Evolutionary conservation across 2,797 vertebrate species (phyloP).

Genomic region (Tamandua tetradactyla): DNA sequence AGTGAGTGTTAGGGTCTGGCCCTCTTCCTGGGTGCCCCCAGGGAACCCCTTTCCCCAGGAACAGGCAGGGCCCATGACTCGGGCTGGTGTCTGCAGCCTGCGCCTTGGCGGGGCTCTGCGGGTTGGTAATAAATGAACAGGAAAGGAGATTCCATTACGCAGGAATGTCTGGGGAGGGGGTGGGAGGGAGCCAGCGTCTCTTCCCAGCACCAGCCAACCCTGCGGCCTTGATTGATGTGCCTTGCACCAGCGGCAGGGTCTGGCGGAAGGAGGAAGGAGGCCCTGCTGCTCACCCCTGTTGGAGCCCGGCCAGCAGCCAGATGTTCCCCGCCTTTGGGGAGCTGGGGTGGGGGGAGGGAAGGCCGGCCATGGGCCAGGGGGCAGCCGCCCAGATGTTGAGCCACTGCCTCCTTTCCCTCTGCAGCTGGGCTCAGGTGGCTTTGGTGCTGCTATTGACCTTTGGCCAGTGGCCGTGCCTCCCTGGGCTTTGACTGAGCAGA

Average conservation of each 20-base stretch:
- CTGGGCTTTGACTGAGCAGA: not conserved
- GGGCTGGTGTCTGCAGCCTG: slow-evolving; percentile 34
- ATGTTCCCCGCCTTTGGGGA: slow-evolving; percentile 70
- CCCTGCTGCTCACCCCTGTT: slow-evolving; percentile 67
- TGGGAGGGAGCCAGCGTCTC: not conserved
- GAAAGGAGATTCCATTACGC: slow-evolving; percentile 77
- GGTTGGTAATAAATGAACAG: slow-evolving; percentile 77
- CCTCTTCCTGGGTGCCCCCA: not conserved
- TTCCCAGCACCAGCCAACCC: slow-evolving; percentile 63
- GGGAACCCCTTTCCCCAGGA: slow-evolving; percentile 1
- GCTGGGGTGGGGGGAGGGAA: slow-evolving; percentile 11
- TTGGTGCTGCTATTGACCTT: slow-evolving; percentile 20
- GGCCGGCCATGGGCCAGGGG: slow-evolving; percentile 53
- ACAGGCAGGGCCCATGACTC: slow-evolving; percentile 10
- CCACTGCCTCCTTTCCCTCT: not conserved
- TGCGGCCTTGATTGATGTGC: slow-evolving; percentile 72
- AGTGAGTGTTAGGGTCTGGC: not conserved
- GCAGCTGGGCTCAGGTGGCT: not conserved
- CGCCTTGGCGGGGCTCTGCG: slow-evolving; percentile 50
- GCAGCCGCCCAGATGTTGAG: slow-evolving; percentile 50
- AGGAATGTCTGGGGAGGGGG: slow-evolving; percentile 77
- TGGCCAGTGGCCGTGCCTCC: not conserved
- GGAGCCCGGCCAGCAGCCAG: slow-evolving; percentile 78
- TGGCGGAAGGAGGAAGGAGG: slow-evolving; percentile 58
- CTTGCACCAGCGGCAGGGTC: slow-evolving; percentile 54